phyloP scores from a whole-genome alignment of 2,888 invertebrate genomes.

The Euphydryas editha region DNA sequence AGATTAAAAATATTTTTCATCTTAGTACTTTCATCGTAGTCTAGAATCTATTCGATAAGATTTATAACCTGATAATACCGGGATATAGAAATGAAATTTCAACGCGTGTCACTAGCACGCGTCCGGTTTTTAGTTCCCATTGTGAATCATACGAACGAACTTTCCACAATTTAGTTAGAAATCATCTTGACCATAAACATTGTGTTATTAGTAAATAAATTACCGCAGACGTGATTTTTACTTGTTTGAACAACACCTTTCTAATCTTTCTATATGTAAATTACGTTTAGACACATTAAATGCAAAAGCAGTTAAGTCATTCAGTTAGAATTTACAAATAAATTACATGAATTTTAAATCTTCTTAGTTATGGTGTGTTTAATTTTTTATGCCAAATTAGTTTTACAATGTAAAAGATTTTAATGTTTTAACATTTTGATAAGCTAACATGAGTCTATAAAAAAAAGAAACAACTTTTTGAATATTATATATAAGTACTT shows the following conservation, averaged over 20 bases:
- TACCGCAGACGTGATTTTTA: conserved; percentile 35
- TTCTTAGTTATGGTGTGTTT: not conserved
- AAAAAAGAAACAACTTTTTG: no score
- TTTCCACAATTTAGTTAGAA: conserved; percentile 31
- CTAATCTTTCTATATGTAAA: conserved; percentile 37
- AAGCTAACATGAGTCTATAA: not conserved
- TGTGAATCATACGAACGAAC: conserved; percentile 25
- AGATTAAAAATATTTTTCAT: no score
- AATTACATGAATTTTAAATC: not conserved
- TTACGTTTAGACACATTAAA: conserved; percentile 29
- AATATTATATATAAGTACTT: no score
- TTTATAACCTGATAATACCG: not conserved
- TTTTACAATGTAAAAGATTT: not conserved
- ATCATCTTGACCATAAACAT: conserved; percentile 24
- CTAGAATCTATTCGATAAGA: not conserved
- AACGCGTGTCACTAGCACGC: not conserved
- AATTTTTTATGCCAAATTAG: not conserved
- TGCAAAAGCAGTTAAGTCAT: conserved; percentile 25
- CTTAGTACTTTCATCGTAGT: not conserved
- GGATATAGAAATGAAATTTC: not conserved
- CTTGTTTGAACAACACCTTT: conserved; percentile 34
- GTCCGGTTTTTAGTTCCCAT: conserved; percentile 17
- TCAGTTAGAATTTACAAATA: conserved; percentile 10
- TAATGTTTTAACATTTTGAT: not conserved
- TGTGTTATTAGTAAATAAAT: conserved; percentile 38